Evolutionary conservation across 2,797 vertebrate genomes (phyloP), one percentile per base, ranked within the genome.

Genomic region (Furcifer pardalis): DNA sequence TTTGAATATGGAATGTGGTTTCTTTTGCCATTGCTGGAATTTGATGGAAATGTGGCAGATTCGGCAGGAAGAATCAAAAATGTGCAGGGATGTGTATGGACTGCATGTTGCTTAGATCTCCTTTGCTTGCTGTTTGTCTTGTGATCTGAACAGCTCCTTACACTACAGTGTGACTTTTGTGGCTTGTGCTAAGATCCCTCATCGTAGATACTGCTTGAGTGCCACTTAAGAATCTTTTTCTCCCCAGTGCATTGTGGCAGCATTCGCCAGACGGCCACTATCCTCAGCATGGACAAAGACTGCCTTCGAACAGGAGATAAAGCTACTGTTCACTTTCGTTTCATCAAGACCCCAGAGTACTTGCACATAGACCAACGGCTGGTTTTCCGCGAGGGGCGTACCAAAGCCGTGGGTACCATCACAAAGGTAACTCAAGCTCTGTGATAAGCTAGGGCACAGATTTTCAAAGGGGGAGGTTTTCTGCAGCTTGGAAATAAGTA

Each of bases 291-390:
- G 98, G 98, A 97, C 95, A 98, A 97, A 90, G 98, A 99, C 95
- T 99, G 98, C 90, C 95, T 99, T 84, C 96, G 98, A 82, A 99
- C 98, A 0, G 98, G 98, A 78, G 98, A 99, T 95, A 99, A 99
- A 91, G 98, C 98, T 74, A 96, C 97, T 0, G 98, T 99, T 76
- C 98, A 98, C 93, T 99, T 99, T 86, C 98, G 98, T 95, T 99
- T 99, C 94, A 99, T 99, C 89, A 99, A 99, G 95, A 98, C 98
- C 37, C 98, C 98, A 0, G 98, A 99, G 86, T 99, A 98, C 90
- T 94, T 99, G 73, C 98, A 99, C 89, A 96, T 97, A 89, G 98
- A 98, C 89, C 98, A 98, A 95, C 97, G 98, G 35, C 96, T 99
- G 77, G 98, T 99, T 89, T 99, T 99, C 94, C 97, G 98, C 78